Percentiles rank a stretch among this genome's conserved stretches.
phyloP scores from a whole-genome alignment of 2,888 invertebrate species.

The Chironomus tentans region DNA sequence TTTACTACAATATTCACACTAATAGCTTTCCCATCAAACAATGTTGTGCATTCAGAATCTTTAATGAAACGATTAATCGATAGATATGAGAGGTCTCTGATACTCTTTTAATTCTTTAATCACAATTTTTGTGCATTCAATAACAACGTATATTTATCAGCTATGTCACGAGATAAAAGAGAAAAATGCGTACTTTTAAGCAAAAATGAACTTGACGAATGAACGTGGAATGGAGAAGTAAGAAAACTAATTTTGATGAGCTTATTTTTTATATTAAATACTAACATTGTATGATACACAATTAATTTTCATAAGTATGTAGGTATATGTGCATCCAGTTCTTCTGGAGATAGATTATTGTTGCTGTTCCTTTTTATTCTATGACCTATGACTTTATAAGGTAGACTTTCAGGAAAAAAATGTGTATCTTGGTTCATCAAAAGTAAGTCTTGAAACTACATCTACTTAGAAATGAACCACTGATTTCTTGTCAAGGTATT shows the following conservation, averaged over 20 bases:
- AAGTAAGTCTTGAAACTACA: no score
- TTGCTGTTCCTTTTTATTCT: no score
- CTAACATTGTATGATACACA: slow-evolving; percentile 1
- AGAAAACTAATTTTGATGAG: slow-evolving; percentile 24
- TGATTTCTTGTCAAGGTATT: no score
- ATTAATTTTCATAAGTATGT: no score
- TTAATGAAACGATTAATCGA: neutral
- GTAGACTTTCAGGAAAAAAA: no score
- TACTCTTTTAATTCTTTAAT: neutral
- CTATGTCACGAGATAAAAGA: neutral
- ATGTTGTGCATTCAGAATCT: neutral
- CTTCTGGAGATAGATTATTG: no score
- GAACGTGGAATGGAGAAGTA: neutral
- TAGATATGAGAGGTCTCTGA: neutral
- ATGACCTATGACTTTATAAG: no score
- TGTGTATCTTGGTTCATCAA: no score
- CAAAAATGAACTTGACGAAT: neutral
- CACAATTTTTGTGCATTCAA: neutral
- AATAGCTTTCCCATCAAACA: neutral
- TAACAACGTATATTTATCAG: neutral
- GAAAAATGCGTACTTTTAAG: neutral
- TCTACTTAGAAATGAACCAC: no score
- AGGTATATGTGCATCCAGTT: no score
- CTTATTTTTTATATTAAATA: neutral
- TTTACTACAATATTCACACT: neutral